A percentile compares a stretch with the other conserved stretches of the same genome.
Conservation (phyloP, 2,888 invertebrate species). For the Trissolcus brochymenae region DNA sequence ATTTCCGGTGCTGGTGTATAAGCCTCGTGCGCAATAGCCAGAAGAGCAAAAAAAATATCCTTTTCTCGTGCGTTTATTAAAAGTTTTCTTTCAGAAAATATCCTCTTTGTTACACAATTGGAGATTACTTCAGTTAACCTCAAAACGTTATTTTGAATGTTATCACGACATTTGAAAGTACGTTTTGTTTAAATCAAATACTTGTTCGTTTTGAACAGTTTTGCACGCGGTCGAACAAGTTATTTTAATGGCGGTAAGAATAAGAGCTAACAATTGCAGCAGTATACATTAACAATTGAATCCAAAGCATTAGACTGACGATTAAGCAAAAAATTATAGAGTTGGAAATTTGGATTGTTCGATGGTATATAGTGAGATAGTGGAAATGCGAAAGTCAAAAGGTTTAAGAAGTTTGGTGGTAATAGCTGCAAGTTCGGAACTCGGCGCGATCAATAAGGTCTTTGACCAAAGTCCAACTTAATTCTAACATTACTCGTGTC, state of each 20-base stretch:
- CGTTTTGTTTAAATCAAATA: not conserved
- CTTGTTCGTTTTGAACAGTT: not conserved
- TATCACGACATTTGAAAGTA: no score
- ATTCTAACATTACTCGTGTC: constrained; percentile 58
- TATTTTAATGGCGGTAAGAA: not conserved
- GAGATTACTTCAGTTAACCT: constrained; percentile 11
- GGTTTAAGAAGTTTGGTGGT: constrained; percentile 57
- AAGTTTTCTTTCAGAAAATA: not conserved
- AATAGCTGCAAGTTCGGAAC: constrained; percentile 59
- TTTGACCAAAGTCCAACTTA: constrained; percentile 62
- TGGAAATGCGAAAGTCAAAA: constrained; percentile 53
- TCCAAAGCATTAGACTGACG: constrained; percentile 24
- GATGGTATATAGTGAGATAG: constrained; percentile 28
- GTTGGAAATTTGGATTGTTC: constrained; percentile 61
- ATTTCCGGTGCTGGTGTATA: no score
- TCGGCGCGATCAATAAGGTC: constrained; percentile 60
- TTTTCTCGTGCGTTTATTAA: not conserved
- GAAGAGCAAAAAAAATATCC: no score
- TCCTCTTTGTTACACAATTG: constrained; percentile 3
- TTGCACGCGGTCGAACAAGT: not conserved
- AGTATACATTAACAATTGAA: constrained; percentile 45
- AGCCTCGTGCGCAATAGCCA: no score
- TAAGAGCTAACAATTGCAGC: constrained; percentile 6
- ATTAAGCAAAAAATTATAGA: constrained; percentile 57
- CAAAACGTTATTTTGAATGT: not conserved